phyloP scores from a whole-genome alignment of 2,888 invertebrate genomes.

The Agrenia bidenticulata region DNA sequence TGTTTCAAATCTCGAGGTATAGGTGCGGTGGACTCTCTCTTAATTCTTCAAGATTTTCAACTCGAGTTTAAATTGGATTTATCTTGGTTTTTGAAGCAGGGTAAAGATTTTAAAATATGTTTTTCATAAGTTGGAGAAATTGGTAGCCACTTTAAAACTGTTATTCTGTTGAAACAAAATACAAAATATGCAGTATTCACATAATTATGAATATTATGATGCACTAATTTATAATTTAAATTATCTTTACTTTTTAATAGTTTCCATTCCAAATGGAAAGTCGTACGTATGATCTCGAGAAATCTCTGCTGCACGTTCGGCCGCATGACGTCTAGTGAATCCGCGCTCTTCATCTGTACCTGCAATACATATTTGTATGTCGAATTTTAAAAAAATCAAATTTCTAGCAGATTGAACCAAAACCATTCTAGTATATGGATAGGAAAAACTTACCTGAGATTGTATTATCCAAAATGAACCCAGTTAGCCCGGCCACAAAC shows the following conservation, averaged over 20 bases:
- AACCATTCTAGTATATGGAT: background rate
- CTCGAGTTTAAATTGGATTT: too few relatives aligned
- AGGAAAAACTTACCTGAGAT: slow-evolving; percentile 58
- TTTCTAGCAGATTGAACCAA: background rate
- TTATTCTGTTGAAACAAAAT: slow-evolving; percentile 22
- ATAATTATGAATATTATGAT: background rate
- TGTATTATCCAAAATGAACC: slow-evolving; percentile 72
- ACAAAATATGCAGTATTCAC: background rate
- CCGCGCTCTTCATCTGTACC: slow-evolving; percentile 75
- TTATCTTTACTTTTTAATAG: slow-evolving; percentile 9
- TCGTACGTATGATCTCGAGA: slow-evolving; percentile 44
- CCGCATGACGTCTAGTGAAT: slow-evolving; percentile 60
- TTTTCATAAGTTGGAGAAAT: slow-evolving; percentile 41
- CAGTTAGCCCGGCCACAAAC: slow-evolving; percentile 71
- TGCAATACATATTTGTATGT: too few relatives aligned
- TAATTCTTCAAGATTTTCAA: too few relatives aligned
- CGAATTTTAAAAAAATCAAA: background rate
- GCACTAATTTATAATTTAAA: background rate
- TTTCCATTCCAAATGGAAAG: slow-evolving; percentile 60
- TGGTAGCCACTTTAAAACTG: slow-evolving; percentile 35
- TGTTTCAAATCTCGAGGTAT: too few relatives aligned
- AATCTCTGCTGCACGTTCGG: slow-evolving; percentile 27
- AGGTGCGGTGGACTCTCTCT: too few relatives aligned
- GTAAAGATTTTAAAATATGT: background rate
- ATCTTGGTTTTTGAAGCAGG: background rate